phyloP scores from a whole-genome alignment of 2,113 vertebrate genomes.

The Leucoraja erinaceus region DNA sequence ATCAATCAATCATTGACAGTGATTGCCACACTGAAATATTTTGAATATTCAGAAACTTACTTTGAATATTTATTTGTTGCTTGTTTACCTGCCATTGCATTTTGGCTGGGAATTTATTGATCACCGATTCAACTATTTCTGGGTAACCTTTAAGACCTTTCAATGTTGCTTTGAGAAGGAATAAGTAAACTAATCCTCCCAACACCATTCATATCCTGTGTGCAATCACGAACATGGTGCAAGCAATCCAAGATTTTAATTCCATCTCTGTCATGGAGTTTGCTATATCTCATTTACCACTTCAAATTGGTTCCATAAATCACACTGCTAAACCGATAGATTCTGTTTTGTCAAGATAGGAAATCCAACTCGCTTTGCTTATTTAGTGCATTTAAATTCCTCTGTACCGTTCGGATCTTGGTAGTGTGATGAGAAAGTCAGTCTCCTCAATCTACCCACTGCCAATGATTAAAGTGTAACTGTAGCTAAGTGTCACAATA shows the following conservation, averaged over 20 bases:
- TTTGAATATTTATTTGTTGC: not conserved
- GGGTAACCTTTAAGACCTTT: not conserved
- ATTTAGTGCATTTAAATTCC: not conserved
- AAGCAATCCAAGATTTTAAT: constrained; percentile 6
- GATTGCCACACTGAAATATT: not conserved
- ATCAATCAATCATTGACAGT: not conserved
- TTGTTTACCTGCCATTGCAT: not conserved
- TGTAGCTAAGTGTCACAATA: not conserved
- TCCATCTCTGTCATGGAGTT: not conserved
- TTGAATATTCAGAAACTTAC: not conserved
- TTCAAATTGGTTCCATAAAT: not conserved
- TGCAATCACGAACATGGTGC: not conserved
- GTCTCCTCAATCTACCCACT: not conserved
- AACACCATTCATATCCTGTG: constrained; percentile 2
- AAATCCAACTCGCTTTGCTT: not conserved
- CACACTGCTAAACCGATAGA: constrained; percentile 11
- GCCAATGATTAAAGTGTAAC: not conserved
- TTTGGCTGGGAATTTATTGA: not conserved
- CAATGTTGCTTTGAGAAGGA: not conserved
- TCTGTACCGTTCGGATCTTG: not conserved
- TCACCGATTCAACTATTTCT: not conserved
- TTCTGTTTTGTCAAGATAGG: not conserved
- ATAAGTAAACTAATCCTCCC: not conserved
- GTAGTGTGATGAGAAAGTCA: not conserved
- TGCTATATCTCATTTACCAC: constrained; percentile 24